Base-by-base conservation (phyloP, 2,113 vertebrate species). In the Ophthalmolycus amberensis region DNA sequence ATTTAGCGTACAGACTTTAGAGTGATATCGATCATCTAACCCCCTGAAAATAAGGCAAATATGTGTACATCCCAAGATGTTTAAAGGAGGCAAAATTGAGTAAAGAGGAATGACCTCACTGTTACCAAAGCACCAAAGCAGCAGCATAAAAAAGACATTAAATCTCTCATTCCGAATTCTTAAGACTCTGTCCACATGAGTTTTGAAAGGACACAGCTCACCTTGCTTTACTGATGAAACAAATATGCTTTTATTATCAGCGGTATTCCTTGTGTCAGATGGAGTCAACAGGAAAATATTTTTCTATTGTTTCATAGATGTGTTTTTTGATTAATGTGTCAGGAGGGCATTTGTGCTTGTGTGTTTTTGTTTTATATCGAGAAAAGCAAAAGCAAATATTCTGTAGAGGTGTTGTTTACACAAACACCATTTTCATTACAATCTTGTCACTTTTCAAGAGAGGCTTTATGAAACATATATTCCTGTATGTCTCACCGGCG, bases 401-500 rank as follows among this genome's bases (percentile, higher is more conserved):
- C 65, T 38, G 15, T 29, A 18, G 44, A 40, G 11, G 22, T 38
- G 11, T 48, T 81, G 78, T 82, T 77, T 69, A 77, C 56, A 83
- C 38, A 32, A 25, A 20, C 25, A 42, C 4, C 22, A 6, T 15
- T 78, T 64, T 74, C 46, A 82, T 74, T 42, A 69, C 32, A 20
- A n/a, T 37, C 44, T 3, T 58, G 50, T 77, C 83, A 63, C 42
- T 68, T 72, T 77, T 76, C 60, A 59, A 38, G 66, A 54, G 14
- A 40, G 6, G 9, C 6, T 9, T 54, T 52, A 60, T 64, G 29
- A 66, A 75, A 48, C 20, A 7, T 5, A 11, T 34, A 29, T 56
- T 58, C 54, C 22, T 76, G 14, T 75, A 2, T n/a, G 29, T 63
- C 48, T 73, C 71, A 46, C 20, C 46, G 76, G 12, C 69, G n/a